Percentiles rank a stretch among this genome's conserved stretches.
phyloP scores from a whole-genome alignment of 1,140 invertebrate genomes.

The Potamilus streckersoni region DNA sequence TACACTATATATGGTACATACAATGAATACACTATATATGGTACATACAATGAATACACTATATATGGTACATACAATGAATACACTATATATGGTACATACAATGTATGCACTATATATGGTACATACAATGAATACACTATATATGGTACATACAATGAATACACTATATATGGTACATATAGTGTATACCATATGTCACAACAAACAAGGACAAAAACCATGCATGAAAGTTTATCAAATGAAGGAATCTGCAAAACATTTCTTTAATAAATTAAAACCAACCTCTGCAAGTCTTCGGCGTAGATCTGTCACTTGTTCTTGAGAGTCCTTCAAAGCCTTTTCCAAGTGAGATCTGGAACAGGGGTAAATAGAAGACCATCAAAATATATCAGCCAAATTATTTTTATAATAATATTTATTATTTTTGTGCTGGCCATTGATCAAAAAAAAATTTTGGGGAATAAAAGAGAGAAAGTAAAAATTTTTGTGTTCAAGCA shows the following conservation, averaged over 20 bases:
- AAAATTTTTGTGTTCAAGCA: too few relatives aligned
- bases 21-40: not conserved
- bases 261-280: too few relatives aligned
- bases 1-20: not conserved
- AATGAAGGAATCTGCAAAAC: too few relatives aligned
- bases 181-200: not conserved
- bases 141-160: not conserved
- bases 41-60: too few relatives aligned
- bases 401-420: too few relatives aligned
- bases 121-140: not conserved
- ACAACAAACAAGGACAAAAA: not conserved
- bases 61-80: too few relatives aligned
- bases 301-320: conserved; percentile 52
- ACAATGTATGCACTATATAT: not conserved
- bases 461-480: conserved; percentile 4
- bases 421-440: not conserved
- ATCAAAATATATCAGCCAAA: too few relatives aligned
- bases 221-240: too few relatives aligned
- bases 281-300: conserved; percentile 54
- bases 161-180: not conserved
- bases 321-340: conserved; percentile 60
- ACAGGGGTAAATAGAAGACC: not conserved
- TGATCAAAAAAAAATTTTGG: not conserved
- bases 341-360: conserved; percentile 57
- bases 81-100: too few relatives aligned